Evolutionary conservation across 2,888 invertebrate species (phyloP), one percentile per base, ranked within the genome.

Genomic region (Cremastinae sp.): DNA sequence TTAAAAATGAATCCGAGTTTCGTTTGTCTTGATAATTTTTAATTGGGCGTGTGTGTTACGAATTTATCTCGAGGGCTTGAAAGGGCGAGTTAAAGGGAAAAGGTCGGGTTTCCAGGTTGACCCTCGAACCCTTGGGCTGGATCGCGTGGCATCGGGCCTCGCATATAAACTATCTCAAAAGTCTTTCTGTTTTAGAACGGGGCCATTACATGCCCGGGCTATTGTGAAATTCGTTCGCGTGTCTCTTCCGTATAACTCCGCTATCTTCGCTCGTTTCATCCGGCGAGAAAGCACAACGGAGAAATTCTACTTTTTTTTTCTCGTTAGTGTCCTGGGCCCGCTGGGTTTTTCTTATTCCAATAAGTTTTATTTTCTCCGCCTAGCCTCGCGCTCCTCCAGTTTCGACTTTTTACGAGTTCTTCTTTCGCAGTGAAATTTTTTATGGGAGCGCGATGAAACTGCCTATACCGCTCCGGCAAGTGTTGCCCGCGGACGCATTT

Each of bases 181-280:
- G 51, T 43, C 61, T 75, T 71, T 45, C 16, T 58, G 41, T 75
- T 75, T 71, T 41, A 65, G 51, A 65, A 61, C 61, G 54, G n/a
- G n/a, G 58, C 70, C 54, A 59, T 71, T 65, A 64, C 41, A 51
- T 64, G 62, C 36, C 71, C 16, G 18, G 41, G 53, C 41, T 10
- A 49, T 68, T 56, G 59, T 61, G 51, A 47, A 2, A 36, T 28
- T 45, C 16, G 56, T 51, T 70, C 69, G 76, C 76, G 76, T 74
- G 74, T 38, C 69, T 28, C 28, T 34, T 9, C 43, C 10, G 59
- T 18, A 51, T 76, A 70, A 77, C 59, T 71, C 77, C 2, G 47
- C 1, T 56, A 66, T 71, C 61, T 66, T 54, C 51, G 51, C 54
- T 70, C 74, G 59, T 77, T 77, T 65, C 54, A 14, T 54, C 66